These are phyloP conservation scores for Proctacanthus coquilletti DNA, from an alignment of 1,140 invertebrate species.

Conservation along the genomic window DNA sequence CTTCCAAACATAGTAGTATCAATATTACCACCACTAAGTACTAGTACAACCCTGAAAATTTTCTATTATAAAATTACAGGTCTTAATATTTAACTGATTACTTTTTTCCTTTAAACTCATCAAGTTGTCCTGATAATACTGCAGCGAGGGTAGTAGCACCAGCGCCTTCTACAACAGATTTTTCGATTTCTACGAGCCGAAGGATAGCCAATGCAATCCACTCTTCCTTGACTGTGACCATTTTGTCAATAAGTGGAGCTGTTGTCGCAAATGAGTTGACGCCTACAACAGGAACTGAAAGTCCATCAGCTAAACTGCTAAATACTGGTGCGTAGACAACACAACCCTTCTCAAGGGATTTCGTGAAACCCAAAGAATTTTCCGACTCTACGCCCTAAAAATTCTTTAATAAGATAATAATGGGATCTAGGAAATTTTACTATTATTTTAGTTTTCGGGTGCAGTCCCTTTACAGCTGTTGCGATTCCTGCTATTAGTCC, in stretches of 20 bases:
- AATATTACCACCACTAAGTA: constrained; percentile 84
- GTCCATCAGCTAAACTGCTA: constrained; percentile 77
- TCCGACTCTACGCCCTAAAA: constrained; percentile 80
- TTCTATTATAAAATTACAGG: not conserved
- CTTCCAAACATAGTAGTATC: constrained; percentile 80
- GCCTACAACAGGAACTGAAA: constrained; percentile 79
- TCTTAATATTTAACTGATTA: no score
- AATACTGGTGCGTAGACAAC: constrained; percentile 50
- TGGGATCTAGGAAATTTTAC: constrained; percentile 29
- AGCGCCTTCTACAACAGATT: constrained; percentile 86
- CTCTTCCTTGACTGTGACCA: constrained; percentile 68
- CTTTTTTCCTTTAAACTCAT: constrained; percentile 76
- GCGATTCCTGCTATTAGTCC: constrained; percentile 79
- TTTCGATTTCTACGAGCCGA: constrained; percentile 73
- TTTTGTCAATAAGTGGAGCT: constrained; percentile 60
- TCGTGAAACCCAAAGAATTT: constrained; percentile 67
- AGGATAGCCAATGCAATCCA: constrained; percentile 82
- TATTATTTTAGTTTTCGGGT: constrained; percentile 59
- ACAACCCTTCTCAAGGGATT: constrained; percentile 52
- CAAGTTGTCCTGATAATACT: constrained; percentile 63
- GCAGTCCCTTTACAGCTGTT: constrained; percentile 69
- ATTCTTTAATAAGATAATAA: not conserved
- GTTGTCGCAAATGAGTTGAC: constrained; percentile 76
- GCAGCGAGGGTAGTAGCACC: constrained; percentile 78
- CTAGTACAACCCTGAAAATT: constrained; percentile 49